Percentiles rank a stretch among this genome's conserved stretches.
Conservation (phyloP, 2,113 vertebrate genomes). For the Crotalus viridis region DNA sequence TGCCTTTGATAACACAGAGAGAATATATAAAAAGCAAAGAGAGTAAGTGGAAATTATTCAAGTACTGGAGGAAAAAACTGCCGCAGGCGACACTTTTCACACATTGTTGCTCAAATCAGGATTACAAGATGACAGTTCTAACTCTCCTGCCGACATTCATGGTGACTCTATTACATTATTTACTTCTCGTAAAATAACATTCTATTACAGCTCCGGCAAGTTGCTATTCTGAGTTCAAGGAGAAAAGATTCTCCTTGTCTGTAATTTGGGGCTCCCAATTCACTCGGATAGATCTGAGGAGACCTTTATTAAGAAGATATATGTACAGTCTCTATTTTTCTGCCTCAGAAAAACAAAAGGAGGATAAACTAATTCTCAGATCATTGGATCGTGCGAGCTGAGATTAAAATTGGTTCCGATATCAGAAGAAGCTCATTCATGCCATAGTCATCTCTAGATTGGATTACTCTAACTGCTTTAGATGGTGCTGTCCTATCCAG, state of each 20-base stretch:
- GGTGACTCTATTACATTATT: conserved; percentile 75
- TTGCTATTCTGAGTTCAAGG: conserved; percentile 69
- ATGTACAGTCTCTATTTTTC: conserved; percentile 50
- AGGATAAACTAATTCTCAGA: neutral
- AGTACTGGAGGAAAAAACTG: conserved; percentile 63
- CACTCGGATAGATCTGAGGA: conserved; percentile 55
- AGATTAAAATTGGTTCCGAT: neutral
- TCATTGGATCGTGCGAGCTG: neutral
- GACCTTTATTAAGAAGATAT: conserved; percentile 62
- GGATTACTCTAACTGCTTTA: neutral
- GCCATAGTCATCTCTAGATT: neutral
- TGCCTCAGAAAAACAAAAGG: neutral
- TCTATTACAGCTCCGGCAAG: conserved; percentile 70
- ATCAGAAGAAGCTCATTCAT: neutral
- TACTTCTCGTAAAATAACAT: conserved; percentile 75
- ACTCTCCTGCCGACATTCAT: conserved; percentile 72
- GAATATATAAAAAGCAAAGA: conserved; percentile 60
- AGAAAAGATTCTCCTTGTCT: conserved; percentile 57
- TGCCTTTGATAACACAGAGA: conserved; percentile 64
- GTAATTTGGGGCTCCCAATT: conserved; percentile 56
- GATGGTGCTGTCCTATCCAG: neutral
- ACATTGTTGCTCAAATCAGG: conserved; percentile 70
- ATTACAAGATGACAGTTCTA: conserved; percentile 69
- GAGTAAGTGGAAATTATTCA: conserved; percentile 59
- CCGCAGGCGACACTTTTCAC: conserved; percentile 70